These are phyloP conservation scores for Circaetus cinerascens DNA, from an alignment of 2,113 vertebrate species.

Conservation along the genomic window DNA sequence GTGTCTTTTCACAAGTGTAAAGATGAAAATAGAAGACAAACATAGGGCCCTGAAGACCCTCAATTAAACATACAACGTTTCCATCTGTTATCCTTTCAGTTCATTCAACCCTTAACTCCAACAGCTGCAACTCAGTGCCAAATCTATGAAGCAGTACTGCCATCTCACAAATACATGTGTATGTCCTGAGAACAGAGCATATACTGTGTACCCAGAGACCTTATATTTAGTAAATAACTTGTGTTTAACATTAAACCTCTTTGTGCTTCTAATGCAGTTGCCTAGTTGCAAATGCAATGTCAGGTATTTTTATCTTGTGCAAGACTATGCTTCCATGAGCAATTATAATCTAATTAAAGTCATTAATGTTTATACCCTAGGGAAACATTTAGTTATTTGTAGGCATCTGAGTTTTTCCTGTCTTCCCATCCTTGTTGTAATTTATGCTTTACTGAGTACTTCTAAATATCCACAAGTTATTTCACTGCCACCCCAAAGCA, in stretches of 20 bases:
- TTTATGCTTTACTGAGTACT: constrained; percentile 62
- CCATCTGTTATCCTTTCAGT: background rate
- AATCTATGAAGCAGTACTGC: background rate
- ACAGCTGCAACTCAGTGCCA: background rate
- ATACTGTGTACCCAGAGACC: background rate
- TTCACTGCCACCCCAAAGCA: constrained; percentile 52
- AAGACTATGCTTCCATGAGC: constrained; percentile 47
- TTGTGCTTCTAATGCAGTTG: background rate
- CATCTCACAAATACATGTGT: background rate
- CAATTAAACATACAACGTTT: background rate
- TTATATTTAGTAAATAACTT: background rate
- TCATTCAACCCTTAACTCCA: background rate
- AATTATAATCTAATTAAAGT: constrained; percentile 74
- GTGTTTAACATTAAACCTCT: background rate
- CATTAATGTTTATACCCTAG: constrained; percentile 69
- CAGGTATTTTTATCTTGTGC: constrained; percentile 60
- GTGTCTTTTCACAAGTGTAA: background rate
- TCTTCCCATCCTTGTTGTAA: constrained; percentile 39
- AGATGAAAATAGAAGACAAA: background rate
- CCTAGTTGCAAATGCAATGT: constrained; percentile 9
- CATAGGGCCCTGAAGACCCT: background rate
- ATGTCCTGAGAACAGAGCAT: background rate
- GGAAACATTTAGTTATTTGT: constrained; percentile 62
- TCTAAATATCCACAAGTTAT: constrained; percentile 59
- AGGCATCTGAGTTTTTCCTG: constrained; percentile 54